phyloP scores from a whole-genome alignment of 1,140 invertebrate species.

The Drosophila mayri region DNA sequence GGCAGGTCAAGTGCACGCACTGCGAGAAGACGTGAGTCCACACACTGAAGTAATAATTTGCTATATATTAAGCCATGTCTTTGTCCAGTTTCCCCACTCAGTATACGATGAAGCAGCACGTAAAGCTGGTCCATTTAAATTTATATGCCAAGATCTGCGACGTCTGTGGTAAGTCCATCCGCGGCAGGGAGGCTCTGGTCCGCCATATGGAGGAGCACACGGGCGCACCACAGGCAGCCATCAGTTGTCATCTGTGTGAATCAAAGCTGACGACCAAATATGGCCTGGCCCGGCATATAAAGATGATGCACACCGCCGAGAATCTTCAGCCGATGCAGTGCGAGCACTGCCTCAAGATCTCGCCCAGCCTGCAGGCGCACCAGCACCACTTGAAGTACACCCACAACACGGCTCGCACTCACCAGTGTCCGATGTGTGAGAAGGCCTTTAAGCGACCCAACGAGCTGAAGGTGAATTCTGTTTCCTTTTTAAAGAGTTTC shows the following conservation, averaged over 20 bases:
- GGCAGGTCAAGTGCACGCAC: constrained; percentile 48
- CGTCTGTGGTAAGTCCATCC: constrained; percentile 75
- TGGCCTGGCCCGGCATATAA: constrained; percentile 70
- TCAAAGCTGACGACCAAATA: constrained; percentile 71
- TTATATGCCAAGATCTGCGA: constrained; percentile 79
- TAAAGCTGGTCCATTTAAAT: constrained; percentile 68
- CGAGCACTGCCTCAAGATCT: constrained; percentile 67
- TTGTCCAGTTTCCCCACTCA: constrained; percentile 60
- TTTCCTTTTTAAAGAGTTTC: not conserved
- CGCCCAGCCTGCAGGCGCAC: constrained; percentile 67
- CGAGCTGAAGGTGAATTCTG: constrained; percentile 53
- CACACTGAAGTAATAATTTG: not conserved
- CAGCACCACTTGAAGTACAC: constrained; percentile 70
- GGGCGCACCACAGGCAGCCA: constrained; percentile 34
- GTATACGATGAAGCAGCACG: constrained; percentile 73
- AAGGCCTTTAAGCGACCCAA: constrained; percentile 74
- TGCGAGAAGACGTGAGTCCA: constrained; percentile 64
- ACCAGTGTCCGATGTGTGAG: constrained; percentile 74
- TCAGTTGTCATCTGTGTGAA: constrained; percentile 73
- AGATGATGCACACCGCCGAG: constrained; percentile 72
- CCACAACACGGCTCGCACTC: constrained; percentile 60
- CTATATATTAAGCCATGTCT: not conserved
- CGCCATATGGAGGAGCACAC: constrained; percentile 74
- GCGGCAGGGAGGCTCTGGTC: constrained; percentile 54
- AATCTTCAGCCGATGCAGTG: constrained; percentile 68